Evolutionary conservation across 1,140 invertebrate species (phyloP).

Genomic region (Chelonus insularis): DNA sequence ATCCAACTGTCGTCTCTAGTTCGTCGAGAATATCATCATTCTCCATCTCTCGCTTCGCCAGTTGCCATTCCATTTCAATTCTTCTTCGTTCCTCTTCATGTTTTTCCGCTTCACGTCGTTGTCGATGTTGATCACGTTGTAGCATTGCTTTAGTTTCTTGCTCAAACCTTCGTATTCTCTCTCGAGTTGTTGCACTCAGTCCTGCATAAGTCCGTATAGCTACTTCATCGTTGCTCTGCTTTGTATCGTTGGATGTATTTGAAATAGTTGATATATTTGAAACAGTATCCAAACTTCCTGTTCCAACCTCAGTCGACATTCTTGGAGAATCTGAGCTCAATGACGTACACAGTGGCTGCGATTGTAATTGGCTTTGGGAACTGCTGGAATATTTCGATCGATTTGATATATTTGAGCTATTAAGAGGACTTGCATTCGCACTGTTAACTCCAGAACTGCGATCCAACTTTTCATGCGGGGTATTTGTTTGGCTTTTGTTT

Average conservation of each 20-base stretch:
- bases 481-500: slow-evolving; percentile 43
- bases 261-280: slow-evolving; percentile 50
- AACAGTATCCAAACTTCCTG: slow-evolving; percentile 41
- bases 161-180: slow-evolving; percentile 71
- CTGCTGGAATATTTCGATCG: slow-evolving; percentile 37
- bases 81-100: slow-evolving; percentile 62
- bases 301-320: slow-evolving; percentile 36
- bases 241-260: slow-evolving; percentile 48
- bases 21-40: slow-evolving; percentile 65
- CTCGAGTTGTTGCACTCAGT: slow-evolving; percentile 65
- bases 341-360: slow-evolving; percentile 24
- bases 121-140: slow-evolving; percentile 60
- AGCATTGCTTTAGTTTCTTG: slow-evolving; percentile 72
- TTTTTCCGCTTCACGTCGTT: slow-evolving; percentile 55
- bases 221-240: slow-evolving; percentile 58
- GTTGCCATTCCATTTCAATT: slow-evolving; percentile 65
- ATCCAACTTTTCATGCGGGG: slow-evolving; percentile 27
- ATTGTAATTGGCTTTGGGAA: slow-evolving; percentile 29
- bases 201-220: slow-evolving; percentile 65
- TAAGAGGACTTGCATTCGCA: slow-evolving; percentile 26
- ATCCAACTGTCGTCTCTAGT: slow-evolving; percentile 51
- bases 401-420: slow-evolving; percentile 26
- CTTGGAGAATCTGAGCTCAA: slow-evolving; percentile 37
- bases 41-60: slow-evolving; percentile 68
- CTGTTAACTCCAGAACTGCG: slow-evolving; percentile 25